Evolutionary conservation across 1,140 invertebrate genomes (phyloP), one percentile per base, ranked within the genome.

Genomic region (Subanguina moxae): DNA sequence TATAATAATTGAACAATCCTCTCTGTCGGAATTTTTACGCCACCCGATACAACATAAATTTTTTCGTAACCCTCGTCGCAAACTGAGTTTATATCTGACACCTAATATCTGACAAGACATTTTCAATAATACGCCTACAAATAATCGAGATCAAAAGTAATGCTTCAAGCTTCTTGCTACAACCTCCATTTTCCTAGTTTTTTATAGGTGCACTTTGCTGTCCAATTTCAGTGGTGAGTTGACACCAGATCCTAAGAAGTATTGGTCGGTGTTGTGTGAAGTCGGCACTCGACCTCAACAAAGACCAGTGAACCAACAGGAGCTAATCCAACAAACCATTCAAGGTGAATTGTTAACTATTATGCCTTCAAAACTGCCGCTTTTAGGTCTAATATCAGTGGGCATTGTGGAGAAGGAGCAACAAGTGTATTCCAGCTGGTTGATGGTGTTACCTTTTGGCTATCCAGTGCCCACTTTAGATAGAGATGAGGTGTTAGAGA

Each of bases 261-360:
- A 71, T 62, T 77, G 76, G 76, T 77, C 76, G 21, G 57, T 77
- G 43, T 43, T 77, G 43, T 77, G 75, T 56, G 76, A 77, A 67
- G 72, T 75, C 19, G 76, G 72, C 13, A 43, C 48, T 25, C 65
- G 61, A 38, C 45, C 67, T 1, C 52, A 67, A 15, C 63, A 52
- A 64, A n/a, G n/a, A 15, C 45, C 64, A 27, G 28, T 67, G 1
- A 45, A 66, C 19, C n/a, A 67, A 43, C 13, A 52, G 17, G 42
- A 57, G 0, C 25, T 67, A 30, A 52, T 57, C 17, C 45, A 68
- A 25, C n/a, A 57, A 28, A 68, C 62, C 28, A 42, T 56, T 57
- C n/a, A 67, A 38, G 65, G 65, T 66, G 17, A 25, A 21, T 15
- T 52, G 48, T 52, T 52, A 7, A 8, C 15, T 52, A 52, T 52